Evolutionary conservation across 2,797 vertebrate genomes (phyloP), one percentile per base, ranked within the genome.

Genomic region (Helicolenus hilgendorfi): DNA sequence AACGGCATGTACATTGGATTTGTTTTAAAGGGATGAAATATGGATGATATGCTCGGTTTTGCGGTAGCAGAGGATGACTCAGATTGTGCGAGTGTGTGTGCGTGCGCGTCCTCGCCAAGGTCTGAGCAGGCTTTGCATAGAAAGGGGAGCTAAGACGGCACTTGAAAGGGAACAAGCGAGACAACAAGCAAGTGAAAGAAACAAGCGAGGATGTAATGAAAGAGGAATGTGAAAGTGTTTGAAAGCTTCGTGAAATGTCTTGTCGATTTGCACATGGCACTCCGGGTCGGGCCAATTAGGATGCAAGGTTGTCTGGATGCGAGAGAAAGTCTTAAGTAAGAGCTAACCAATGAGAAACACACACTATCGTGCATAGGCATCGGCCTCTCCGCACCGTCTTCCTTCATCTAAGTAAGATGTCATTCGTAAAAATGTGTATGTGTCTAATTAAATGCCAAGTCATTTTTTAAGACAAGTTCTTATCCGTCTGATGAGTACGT

Each of bases 1-100:
- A 72, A 60, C 55, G 27, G 11, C 63, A 56, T 36, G 14, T 29
- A 74, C 71, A 83, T 82, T 33, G 22, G 74, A 84, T 82, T 69
- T 71, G 70, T 81, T 90, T 89, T 82, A 86, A 80, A 35, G 11
- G 31, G 81, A 85, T 92, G 55, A 90, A 89, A 91, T 78, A 86
- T 82, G 81, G 75, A 87, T 79, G 70, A 79, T 76, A 33, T 53
- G 62, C 63, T 67, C 36, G 35, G 62, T 78, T 29, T 67, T 80
- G 79, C 77, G 70, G 60, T 70, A 56, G 85, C 79, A 29, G 53
- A 70, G 41, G 81, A 79, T 74, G 75, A 85, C 26, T 76, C 63
- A 75, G 75, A 77, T 60, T 38, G 27, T 78, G 75, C 20, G 1
- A 59, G 22, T 36, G 45, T 29, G 68, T 22, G 60, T 63, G 62